Conservation (phyloP, 2,797 vertebrate genomes). For the Myotis daubentonii region DNA sequence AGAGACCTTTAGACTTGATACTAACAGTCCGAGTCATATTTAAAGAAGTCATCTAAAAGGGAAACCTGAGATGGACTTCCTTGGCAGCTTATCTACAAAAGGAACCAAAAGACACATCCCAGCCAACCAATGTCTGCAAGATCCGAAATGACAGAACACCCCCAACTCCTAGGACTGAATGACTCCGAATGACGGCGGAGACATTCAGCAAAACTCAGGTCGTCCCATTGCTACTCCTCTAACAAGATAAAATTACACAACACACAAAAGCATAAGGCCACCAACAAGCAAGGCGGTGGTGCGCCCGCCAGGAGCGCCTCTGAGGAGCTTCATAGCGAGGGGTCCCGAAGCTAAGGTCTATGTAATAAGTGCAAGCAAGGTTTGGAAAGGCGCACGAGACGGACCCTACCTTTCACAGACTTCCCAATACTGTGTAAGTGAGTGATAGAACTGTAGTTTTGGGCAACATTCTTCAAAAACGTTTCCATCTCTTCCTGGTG, state of each 20-base stretch:
- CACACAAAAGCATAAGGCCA: background rate
- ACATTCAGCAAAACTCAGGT: background rate
- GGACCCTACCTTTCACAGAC: conserved; percentile 85
- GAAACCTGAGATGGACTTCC: background rate
- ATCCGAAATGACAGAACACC: background rate
- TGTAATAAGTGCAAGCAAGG: background rate
- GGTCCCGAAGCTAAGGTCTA: background rate
- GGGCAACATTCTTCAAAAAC: conserved; percentile 81
- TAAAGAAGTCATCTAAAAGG: conserved; percentile 36
- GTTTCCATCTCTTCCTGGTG: conserved; percentile 79
- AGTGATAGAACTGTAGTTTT: conserved; percentile 79
- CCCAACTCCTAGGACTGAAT: background rate
- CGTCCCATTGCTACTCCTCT: background rate
- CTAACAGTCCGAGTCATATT: background rate
- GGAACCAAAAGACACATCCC: conserved; percentile 6
- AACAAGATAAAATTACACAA: background rate
- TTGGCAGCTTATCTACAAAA: background rate
- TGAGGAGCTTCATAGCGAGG: background rate
- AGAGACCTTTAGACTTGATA: background rate
- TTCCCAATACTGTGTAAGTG: conserved; percentile 87
- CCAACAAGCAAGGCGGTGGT: background rate
- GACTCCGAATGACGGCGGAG: background rate
- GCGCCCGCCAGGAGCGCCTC: background rate
- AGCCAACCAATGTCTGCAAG: background rate
- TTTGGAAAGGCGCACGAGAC: background rate